Conservation (phyloP, 2,113 vertebrate genomes). For the Crocuta crocuta region DNA sequence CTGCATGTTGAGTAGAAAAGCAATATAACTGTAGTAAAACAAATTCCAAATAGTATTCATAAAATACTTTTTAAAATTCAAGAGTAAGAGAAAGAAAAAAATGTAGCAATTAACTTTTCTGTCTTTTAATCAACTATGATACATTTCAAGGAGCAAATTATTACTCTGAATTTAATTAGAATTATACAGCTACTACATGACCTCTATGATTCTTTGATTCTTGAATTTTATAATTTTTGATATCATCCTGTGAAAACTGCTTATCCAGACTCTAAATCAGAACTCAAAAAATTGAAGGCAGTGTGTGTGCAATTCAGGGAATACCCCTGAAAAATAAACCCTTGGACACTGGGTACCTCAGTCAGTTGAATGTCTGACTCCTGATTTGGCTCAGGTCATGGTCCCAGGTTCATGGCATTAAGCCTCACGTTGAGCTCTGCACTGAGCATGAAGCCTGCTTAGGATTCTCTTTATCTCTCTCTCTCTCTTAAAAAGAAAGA, state of each 20-base stretch:
- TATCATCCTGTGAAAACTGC: background rate
- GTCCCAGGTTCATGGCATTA: no score
- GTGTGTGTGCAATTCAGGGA: background rate
- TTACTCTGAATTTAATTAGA: background rate
- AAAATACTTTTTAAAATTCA: slow-evolving; percentile 52
- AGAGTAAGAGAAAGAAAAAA: slow-evolving; percentile 34
- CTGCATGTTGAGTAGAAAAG: background rate
- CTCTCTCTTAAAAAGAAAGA: no score
- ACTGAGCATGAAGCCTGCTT: no score
- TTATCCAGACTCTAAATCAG: background rate
- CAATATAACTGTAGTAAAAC: background rate
- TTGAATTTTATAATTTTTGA: slow-evolving; percentile 23
- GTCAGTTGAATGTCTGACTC: no score
- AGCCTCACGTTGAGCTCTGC: no score
- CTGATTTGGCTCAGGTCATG: no score
- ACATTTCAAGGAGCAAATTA: slow-evolving; percentile 9
- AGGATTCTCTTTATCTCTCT: no score
- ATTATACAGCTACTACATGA: background rate
- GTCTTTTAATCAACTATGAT: slow-evolving; percentile 25
- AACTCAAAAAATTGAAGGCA: background rate
- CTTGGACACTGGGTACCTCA: no score
- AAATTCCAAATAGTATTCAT: slow-evolving; percentile 31
- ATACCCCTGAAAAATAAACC: background rate
- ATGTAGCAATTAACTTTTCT: slow-evolving; percentile 36
- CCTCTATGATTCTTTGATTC: background rate